phyloP scores from a whole-genome alignment of 92 coral and sea anemone genomes.

The Phenganax subtilis region DNA sequence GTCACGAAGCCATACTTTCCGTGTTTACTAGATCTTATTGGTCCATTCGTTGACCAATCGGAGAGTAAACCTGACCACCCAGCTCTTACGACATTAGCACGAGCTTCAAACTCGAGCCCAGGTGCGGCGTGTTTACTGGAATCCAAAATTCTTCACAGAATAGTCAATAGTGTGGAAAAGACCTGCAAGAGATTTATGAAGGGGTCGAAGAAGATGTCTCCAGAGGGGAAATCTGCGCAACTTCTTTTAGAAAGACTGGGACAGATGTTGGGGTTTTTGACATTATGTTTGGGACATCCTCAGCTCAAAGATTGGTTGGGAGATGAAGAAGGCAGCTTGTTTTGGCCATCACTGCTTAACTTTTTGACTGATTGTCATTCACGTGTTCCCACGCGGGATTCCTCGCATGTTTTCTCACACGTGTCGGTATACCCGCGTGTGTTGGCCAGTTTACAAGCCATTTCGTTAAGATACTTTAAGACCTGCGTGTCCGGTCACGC shows the following conservation, averaged over 20 bases:
- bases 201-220: conserved; percentile 21
- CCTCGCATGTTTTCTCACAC: conserved; percentile 45
- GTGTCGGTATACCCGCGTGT: conserved; percentile 49
- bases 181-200: conserved; percentile 45
- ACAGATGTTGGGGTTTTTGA: conserved; percentile 64
- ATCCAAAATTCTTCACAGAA: conserved; percentile 60
- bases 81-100: conserved; percentile 21
- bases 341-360: conserved; percentile 70
- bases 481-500: conserved; percentile 72
- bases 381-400: conserved; percentile 30
- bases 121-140: conserved; percentile 50
- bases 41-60: conserved; percentile 48
- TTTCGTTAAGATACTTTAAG: conserved; percentile 64
- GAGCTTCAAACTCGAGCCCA: conserved; percentile 16
- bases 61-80: conserved; percentile 39
- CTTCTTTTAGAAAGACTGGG: conserved; percentile 48
- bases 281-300: conserved; percentile 64
- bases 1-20: conserved; percentile 59
- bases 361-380: conserved; percentile 46
- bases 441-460: conserved; percentile 61
- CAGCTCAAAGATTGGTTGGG: conserved; percentile 76
- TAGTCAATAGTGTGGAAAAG: conserved; percentile 50
- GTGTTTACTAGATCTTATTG: conserved; percentile 62
- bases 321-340: conserved; percentile 46
- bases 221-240: conserved; percentile 2